Conservation (phyloP, 1,140 invertebrate species). For the Sinella curviseta region DNA sequence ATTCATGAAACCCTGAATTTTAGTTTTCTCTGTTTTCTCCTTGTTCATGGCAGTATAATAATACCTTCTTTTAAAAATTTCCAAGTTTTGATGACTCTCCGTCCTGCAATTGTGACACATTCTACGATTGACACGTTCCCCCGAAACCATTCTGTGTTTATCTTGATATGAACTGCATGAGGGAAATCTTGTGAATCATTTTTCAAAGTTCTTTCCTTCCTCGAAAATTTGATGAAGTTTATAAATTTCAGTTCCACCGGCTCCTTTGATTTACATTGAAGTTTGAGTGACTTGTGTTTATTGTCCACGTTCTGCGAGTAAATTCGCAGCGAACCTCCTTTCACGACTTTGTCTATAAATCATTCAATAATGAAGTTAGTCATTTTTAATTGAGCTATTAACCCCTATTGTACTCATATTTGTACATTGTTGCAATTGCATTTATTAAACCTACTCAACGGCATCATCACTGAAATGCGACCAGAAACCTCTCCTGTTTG, state of each 20-base stretch:
- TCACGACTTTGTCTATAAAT: background rate
- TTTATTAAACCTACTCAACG: background rate
- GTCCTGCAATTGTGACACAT: background rate
- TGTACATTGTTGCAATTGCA: background rate
- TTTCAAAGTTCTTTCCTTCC: background rate
- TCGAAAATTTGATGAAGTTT: background rate
- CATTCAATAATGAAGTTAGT: background rate
- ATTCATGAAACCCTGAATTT: no score
- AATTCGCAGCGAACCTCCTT: background rate
- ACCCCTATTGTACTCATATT: background rate
- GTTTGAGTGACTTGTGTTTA: background rate
- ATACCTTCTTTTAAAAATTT: conserved; percentile 8
- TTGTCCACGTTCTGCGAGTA: conserved; percentile 11
- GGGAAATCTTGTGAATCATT: background rate
- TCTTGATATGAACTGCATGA: background rate
- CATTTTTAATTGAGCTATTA: background rate
- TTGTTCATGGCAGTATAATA: no score
- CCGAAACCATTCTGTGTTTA: background rate
- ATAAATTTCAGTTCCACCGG: conserved; percentile 16
- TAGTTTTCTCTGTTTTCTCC: no score
- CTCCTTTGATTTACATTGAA: background rate
- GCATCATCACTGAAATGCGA: background rate
- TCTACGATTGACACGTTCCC: conserved; percentile 5
- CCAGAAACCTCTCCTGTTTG: background rate
- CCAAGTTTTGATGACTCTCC: conserved; percentile 18